Percentiles rank a stretch among this genome's conserved stretches.
These are phyloP conservation scores for Phorcus lineatus DNA, from an alignment of 2,888 invertebrate species.

Conservation along the genomic window DNA sequence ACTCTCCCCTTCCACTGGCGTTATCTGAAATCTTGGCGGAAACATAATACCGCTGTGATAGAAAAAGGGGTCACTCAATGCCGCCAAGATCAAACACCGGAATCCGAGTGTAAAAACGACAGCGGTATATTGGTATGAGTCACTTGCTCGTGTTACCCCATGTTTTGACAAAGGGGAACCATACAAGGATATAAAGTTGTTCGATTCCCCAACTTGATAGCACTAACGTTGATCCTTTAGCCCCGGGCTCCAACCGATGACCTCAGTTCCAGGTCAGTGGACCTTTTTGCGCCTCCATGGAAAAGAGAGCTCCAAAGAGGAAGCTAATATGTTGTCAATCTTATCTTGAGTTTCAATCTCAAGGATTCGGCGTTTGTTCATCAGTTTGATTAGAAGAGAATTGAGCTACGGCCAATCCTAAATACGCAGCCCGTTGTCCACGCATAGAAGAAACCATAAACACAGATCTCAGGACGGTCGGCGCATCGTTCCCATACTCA, in stretches of 20 bases:
- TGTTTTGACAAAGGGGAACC: conserved; percentile 14
- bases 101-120: conserved; percentile 28
- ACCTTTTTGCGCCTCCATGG: conserved; percentile 26
- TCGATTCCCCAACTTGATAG: conserved; percentile 11
- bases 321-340: conserved; percentile 22
- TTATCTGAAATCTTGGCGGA: conserved; percentile 24
- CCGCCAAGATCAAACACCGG: conserved; percentile 23
- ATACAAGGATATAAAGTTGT: conserved; percentile 26
- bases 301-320: conserved; percentile 10
- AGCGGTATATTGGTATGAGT: conserved; percentile 24
- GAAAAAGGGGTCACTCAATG: neutral
- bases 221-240: conserved; percentile 25
- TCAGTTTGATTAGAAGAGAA: conserved; percentile 6
- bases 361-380: conserved; percentile 19
- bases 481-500: neutral
- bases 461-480: neutral
- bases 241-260: conserved; percentile 19
- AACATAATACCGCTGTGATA: conserved; percentile 20
- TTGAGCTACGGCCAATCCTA: neutral
- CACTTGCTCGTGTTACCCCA: conserved; percentile 19
- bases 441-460: neutral
- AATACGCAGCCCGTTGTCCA: neutral
- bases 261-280: conserved; percentile 16
- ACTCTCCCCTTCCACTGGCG: neutral
- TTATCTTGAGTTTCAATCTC: conserved; percentile 21